Evolutionary conservation across 1,140 invertebrate species (phyloP), one percentile per base, ranked within the genome.

Genomic region (Apis cerana): DNA sequence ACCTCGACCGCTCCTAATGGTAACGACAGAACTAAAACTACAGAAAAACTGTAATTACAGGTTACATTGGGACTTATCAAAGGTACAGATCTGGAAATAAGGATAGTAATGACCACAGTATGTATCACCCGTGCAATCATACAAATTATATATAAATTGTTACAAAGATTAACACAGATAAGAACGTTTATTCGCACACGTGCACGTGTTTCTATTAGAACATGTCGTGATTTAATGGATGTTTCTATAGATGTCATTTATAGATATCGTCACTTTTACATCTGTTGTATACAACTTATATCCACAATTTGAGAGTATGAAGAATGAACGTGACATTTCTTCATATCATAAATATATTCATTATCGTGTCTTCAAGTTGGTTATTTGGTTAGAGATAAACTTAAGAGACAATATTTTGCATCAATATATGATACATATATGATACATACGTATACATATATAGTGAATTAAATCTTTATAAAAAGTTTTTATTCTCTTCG

Each of bases 11-110:
- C 23, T 33, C 58, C 15, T n/a, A 33, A 52, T 75, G 58, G 11
- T 71, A 43, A 76, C 80, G 52, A 59, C 70, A 43, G 65, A 80
- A 72, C 21, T 62, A 50, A 75, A 61, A 70, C 13, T 33, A 13
- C 48, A 23, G 13, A 13, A 11, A n/a, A 75, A 72, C 64, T 33
- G 58, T 74, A 48, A 80, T 52, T 21, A 52, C 70, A 33, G 59
- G 7, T 65, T 33, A 64, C 15, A 33, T 71, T 59, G 13, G 56
- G 15, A 75, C 86, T 88, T 88, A 88, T 88, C 82, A 54, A 58
- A 81, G 52, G 3, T 52, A 19, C 27, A 52, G 21, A 88, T 88
- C 85, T 77, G 71, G 15, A n/a, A 43, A 13, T 56, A 54, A 9
- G 43, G 23, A n/a, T 58, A 21, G 71, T 19, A 77, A 70, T 77